phyloP scores from a whole-genome alignment of 2,113 vertebrate species.

The Macrotus californicus region DNA sequence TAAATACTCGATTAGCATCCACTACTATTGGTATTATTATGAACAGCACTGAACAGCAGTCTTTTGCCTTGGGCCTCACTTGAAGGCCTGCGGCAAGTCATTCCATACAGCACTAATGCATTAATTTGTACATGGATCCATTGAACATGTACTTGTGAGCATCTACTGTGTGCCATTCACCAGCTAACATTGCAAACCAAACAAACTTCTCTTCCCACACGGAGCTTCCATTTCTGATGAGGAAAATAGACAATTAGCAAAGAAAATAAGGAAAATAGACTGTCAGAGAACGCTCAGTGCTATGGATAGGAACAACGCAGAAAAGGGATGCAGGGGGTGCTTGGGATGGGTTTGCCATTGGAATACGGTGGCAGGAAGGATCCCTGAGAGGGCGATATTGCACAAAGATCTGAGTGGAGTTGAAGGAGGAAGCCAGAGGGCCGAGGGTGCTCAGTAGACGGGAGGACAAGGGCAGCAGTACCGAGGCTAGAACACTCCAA shows the following conservation, averaged over 20 bases:
- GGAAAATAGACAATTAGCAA: not conserved
- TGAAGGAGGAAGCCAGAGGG: not conserved
- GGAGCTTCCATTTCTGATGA: not conserved
- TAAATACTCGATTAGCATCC: not conserved
- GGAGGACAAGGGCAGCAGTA: not conserved
- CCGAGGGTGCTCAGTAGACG: not conserved
- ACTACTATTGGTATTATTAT: not conserved
- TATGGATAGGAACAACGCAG: not conserved
- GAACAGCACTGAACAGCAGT: not conserved
- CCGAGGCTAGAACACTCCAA: rapidly evolving
- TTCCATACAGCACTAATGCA: no score
- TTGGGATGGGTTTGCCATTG: not conserved
- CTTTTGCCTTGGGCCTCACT: not conserved
- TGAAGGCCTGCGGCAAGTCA: not conserved
- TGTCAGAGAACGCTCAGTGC: not conserved
- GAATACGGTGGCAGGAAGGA: not conserved
- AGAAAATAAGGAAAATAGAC: not conserved
- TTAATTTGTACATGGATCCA: not conserved
- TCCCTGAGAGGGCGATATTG: not conserved
- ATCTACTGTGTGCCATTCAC: not conserved
- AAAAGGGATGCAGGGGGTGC: not conserved
- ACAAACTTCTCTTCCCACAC: not conserved
- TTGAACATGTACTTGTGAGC: not conserved
- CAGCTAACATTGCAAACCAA: not conserved
- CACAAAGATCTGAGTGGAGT: not conserved